Conservation (phyloP, 2,888 invertebrate species). For the Pachydiplax longipennis region DNA sequence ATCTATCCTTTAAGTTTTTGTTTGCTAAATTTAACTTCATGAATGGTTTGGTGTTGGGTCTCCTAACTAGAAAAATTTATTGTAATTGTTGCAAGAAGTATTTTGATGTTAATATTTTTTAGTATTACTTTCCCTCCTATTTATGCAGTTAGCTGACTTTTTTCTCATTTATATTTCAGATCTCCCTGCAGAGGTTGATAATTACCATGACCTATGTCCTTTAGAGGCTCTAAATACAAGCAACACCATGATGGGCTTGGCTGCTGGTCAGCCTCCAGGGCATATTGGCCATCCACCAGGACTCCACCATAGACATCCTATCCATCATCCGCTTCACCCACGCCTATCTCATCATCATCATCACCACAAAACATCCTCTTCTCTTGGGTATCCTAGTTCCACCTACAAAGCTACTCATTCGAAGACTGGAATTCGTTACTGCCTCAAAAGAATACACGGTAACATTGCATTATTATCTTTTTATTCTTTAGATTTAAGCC, state of each 20-base stretch:
- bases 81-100: too few relatives aligned
- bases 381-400: conserved; percentile 78
- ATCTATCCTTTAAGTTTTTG: too few relatives aligned
- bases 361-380: conserved; percentile 13
- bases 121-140: too few relatives aligned
- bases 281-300: conserved; percentile 15
- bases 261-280: conserved; percentile 8
- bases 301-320: conserved; percentile 59
- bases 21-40: too few relatives aligned
- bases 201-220: conserved; percentile 87
- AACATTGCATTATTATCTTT: conserved; percentile 52
- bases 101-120: too few relatives aligned
- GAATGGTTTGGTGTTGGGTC: too few relatives aligned
- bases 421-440: conserved; percentile 85
- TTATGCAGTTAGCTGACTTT: not conserved
- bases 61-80: too few relatives aligned
- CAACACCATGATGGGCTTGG: not conserved
- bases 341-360: conserved; percentile 65
- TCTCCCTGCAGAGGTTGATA: conserved; percentile 87
- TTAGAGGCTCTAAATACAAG: conserved; percentile 71
- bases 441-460: conserved; percentile 88
- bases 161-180: conserved; percentile 63
- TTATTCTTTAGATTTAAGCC: not conserved
- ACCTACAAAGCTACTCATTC: conserved; percentile 90
- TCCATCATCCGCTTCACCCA: conserved; percentile 62